A percentile compares a stretch with the other conserved stretches of the same genome.
Conservation (phyloP, 37 sponge, comb jelly and placozoan genomes). For the Halichondria panicea region DNA sequence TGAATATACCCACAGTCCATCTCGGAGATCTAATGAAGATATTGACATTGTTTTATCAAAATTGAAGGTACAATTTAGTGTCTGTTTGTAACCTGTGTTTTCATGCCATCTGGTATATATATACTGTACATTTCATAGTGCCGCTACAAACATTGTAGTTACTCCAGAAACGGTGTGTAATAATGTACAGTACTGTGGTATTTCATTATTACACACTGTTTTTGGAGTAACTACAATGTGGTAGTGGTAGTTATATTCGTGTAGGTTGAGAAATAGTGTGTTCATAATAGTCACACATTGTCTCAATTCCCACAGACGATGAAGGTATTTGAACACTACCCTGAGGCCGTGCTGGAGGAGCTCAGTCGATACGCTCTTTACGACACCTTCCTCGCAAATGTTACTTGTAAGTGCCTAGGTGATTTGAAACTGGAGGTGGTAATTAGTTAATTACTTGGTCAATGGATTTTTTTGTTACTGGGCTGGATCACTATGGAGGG, state of each 20-base stretch:
- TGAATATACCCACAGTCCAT: too few relatives aligned
- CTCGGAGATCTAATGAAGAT: slow-evolving; percentile 33
- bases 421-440: not conserved
- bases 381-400: slow-evolving; percentile 42
- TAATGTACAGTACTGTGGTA: not conserved
- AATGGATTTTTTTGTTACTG: not conserved
- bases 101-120: not conserved
- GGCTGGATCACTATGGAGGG: not conserved
- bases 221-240: not conserved
- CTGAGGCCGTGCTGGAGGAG: slow-evolving; percentile 46
- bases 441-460: not conserved
- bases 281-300: not conserved
- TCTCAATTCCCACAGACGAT: slow-evolving; percentile 23
- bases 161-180: too few relatives aligned
- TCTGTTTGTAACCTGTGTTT: not conserved
- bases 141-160: too few relatives aligned
- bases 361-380: slow-evolving; percentile 33
- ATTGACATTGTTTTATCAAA: slow-evolving; percentile 37
- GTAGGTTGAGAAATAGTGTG: not conserved
- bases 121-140: not conserved
- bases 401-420: slow-evolving; percentile 27
- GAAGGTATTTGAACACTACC: slow-evolving; percentile 60
- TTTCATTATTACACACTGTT: not conserved
- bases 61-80: slow-evolving; percentile 33
- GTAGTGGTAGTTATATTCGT: not conserved